Conservation (phyloP, 2,797 vertebrate species). For the Pangasius krempfi region DNA sequence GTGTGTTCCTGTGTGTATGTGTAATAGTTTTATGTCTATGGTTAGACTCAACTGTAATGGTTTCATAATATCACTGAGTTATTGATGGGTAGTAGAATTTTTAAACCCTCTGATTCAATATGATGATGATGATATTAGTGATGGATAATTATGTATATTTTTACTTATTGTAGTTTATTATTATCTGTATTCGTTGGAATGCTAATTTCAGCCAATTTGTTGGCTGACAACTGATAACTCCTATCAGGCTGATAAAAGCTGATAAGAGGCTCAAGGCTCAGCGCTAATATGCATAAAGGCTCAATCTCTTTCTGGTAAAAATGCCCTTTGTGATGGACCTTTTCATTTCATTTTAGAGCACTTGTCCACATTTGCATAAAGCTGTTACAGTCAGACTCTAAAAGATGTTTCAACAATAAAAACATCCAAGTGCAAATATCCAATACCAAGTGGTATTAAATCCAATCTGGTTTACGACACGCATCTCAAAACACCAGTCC, state of each 20-base stretch:
- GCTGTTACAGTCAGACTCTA: background rate
- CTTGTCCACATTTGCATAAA: slow-evolving; percentile 25
- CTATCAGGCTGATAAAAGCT: background rate
- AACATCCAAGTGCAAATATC: background rate
- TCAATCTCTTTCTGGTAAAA: slow-evolving; percentile 1
- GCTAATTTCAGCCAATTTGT: slow-evolving; percentile 6
- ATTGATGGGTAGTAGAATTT: background rate
- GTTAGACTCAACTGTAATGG: background rate
- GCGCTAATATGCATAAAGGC: background rate
- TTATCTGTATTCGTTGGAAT: background rate
- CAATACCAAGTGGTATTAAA: background rate
- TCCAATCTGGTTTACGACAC: background rate
- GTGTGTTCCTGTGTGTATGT: background rate
- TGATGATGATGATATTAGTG: background rate
- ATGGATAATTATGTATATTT: background rate
- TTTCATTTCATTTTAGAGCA: background rate
- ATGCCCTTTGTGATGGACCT: background rate
- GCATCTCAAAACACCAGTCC: background rate
- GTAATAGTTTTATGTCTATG: background rate
- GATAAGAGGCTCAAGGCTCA: background rate
- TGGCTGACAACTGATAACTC: background rate
- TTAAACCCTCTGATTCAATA: background rate
- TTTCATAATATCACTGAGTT: background rate
- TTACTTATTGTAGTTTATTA: background rate
- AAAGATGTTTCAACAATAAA: background rate